Percentiles rank a stretch among this genome's conserved stretches.
phyloP scores from a whole-genome alignment of 2,888 invertebrate genomes.

The Hedychridium roseum region DNA sequence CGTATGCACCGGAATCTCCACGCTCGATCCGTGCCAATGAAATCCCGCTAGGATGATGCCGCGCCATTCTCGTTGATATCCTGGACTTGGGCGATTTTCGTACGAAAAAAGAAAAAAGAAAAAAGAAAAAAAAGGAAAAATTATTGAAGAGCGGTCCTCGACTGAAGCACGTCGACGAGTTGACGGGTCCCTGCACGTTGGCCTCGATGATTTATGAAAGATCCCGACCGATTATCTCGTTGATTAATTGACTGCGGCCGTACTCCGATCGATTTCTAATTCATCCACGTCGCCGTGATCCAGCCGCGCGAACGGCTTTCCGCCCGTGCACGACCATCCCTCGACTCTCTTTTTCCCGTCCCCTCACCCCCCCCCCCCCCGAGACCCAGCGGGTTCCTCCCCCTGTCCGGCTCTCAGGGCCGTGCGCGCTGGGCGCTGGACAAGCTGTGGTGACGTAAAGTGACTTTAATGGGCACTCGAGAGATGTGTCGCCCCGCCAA shows the following conservation, averaged over 20 bases:
- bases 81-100: too few species aligned
- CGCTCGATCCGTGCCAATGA: too few species aligned
- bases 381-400: conserved; percentile 9
- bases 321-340: background rate
- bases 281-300: conserved; percentile 29
- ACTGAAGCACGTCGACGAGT: too few species aligned
- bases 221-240: conserved; percentile 28
- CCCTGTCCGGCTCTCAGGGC: too few species aligned
- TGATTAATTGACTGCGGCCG: conserved; percentile 36
- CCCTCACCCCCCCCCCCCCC: background rate
- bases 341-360: background rate
- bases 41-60: too few species aligned
- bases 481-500: conserved; percentile 24
- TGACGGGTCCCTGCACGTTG: too few species aligned
- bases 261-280: conserved; percentile 37
- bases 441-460: conserved; percentile 28
- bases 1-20: too few species aligned
- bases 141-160: too few species aligned
- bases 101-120: too few species aligned
- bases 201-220: conserved; percentile 39
- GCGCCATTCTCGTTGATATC: too few species aligned
- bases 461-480: conserved; percentile 37
- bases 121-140: too few species aligned
- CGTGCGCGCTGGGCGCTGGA: too few species aligned
- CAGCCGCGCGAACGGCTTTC: background rate